These are phyloP conservation scores for Glaucomys volans DNA, from an alignment of 2,113 vertebrate genomes.

Conservation along the genomic window DNA sequence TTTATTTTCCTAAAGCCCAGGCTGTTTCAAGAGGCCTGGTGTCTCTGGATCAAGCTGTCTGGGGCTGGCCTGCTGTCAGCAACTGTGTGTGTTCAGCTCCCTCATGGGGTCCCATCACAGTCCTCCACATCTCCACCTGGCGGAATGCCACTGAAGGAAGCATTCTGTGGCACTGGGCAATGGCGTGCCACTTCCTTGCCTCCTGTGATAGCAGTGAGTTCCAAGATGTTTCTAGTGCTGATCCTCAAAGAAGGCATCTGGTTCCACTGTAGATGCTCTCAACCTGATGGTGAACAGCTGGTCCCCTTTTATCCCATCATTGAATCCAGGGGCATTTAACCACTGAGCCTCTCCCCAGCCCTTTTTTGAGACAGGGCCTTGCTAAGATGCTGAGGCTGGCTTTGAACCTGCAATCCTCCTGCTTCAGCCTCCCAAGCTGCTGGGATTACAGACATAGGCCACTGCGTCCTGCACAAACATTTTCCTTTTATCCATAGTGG, in stretches of 20 bases:
- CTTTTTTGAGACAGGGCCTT: no score
- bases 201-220: constrained; percentile 28
- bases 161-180: constrained; percentile 35
- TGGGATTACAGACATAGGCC: no score
- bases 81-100: constrained; percentile 60
- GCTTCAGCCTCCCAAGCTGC: no score
- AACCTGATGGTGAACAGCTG: constrained; percentile 69
- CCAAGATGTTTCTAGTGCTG: constrained; percentile 65
- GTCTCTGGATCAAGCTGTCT: background rate
- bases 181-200: constrained; percentile 28
- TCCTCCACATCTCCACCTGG: constrained; percentile 54
- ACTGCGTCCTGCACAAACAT: background rate
- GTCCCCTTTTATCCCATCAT: background rate
- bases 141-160: constrained; percentile 29
- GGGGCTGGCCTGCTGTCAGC: background rate
- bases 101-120: constrained; percentile 42
- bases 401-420: no score
- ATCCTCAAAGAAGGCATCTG: constrained; percentile 73
- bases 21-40: constrained; percentile 31
- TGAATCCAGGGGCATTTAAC: no score
- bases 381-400: no score
- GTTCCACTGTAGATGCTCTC: background rate
- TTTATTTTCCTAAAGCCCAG: constrained; percentile 12
- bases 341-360: no score
- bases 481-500: background rate